Evolutionary conservation across 2,113 vertebrate species (phyloP).

Genomic region (Microtus pennsylvanicus): DNA sequence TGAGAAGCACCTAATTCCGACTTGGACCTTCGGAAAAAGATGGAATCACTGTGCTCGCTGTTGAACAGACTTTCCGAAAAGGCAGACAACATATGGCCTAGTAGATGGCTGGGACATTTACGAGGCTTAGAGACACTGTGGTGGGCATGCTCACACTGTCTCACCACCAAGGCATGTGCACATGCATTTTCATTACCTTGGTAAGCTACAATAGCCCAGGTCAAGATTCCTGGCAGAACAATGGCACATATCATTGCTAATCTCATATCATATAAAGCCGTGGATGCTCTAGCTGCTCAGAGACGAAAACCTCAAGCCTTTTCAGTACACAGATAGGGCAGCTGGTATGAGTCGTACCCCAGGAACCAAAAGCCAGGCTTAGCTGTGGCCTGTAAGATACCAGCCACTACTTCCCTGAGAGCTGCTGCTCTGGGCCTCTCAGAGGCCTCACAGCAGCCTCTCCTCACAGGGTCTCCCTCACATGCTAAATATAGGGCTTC

Average conservation of each 20-base stretch:
- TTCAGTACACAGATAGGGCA: background rate
- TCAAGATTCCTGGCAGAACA: slow-evolving; percentile 62
- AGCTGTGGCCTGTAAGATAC: slow-evolving; percentile 55
- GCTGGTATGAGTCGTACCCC: background rate
- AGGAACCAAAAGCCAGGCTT: slow-evolving; percentile 20
- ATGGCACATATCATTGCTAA: slow-evolving; percentile 47
- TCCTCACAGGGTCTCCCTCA: slow-evolving; percentile 21
- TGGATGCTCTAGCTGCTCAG: background rate
- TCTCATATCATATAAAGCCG: slow-evolving; percentile 42
- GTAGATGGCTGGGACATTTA: slow-evolving; percentile 55
- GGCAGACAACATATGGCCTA: slow-evolving; percentile 48
- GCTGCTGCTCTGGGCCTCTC: background rate
- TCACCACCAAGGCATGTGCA: slow-evolving; percentile 60
- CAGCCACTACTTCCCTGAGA: background rate
- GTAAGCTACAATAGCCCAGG: slow-evolving; percentile 31
- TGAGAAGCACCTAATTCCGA: slow-evolving; percentile 48
- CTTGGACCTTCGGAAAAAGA: slow-evolving; percentile 40
- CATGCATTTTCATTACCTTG: slow-evolving; percentile 71
- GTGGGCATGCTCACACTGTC: slow-evolving; percentile 25
- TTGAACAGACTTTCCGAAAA: slow-evolving; percentile 48
- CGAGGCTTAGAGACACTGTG: background rate
- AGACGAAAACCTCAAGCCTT: slow-evolving; percentile 38
- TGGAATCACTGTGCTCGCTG: slow-evolving; percentile 31
- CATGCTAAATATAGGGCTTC: slow-evolving; percentile 14
- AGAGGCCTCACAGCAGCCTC: slow-evolving; percentile 33